Evolutionary conservation across 2,888 invertebrate species (phyloP), one percentile per base, ranked within the genome.

Genomic region (Microdon myrmicae): DNA sequence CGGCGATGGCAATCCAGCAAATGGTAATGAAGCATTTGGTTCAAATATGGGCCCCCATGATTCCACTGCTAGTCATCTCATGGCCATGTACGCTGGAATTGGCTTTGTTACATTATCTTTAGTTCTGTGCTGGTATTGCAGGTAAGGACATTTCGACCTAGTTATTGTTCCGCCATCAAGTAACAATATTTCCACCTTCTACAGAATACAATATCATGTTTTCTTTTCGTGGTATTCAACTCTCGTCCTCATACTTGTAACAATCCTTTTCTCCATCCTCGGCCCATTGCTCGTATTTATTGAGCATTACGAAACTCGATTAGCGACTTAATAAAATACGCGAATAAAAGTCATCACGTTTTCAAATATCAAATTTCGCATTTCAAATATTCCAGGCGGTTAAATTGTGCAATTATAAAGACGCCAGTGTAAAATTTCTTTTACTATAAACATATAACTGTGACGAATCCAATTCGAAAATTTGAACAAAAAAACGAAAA

Each of bases 191-290:
- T 16, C 34, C 12, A 29, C 34, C 9, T 39, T 25, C 70, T 73
- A 4, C 78, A 84, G 84, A 68, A 82, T 84, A 72, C 82, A 83
- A 68, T 84, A 83, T 71, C 82, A 83, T 19, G 82, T 81, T 73
- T 81, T 84, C 78, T 84, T 84, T 74, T 83, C 71, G 6, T 71
- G 70, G 70, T 71, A 72, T 53, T 72, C 71, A 28, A 71, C 71
- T 10, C 66, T 68, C 14, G 71, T 70, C 22, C 55, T 72, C n/a
- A 64, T 71, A 43, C 51, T 72, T 13, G 68, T 72, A 37, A 72
- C 72, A 12, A 59, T 64, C 43, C 49, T 71, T 14, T 68, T 70
- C 54, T 55, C 70, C n/a, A 60, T 72, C 35, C 54, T 70, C 37
- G 64, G 68, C 43, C 71, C 71, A 10, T 28, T 71, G 9, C 43